phyloP scores from a whole-genome alignment of 2,888 invertebrate species.

The Cosmorhoe ocellata region DNA sequence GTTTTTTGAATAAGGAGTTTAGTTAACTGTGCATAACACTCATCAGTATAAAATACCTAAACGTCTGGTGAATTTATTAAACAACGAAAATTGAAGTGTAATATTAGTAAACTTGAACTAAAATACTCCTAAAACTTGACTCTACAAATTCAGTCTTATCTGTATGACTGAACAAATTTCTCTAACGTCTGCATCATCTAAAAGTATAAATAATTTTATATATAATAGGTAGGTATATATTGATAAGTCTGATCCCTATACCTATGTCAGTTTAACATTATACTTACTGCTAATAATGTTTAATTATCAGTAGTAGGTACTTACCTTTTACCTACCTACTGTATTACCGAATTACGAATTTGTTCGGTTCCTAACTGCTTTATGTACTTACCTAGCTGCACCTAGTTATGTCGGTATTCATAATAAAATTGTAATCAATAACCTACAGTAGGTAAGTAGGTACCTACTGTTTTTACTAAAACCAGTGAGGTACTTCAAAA shows the following conservation, averaged over 20 bases:
- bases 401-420: not conserved
- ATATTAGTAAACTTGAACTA: conserved; percentile 45
- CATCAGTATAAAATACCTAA: too few relatives aligned
- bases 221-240: too few relatives aligned
- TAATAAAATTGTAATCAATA: conserved; percentile 1
- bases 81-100: conserved; percentile 71
- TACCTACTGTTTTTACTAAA: not conserved
- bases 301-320: not conserved
- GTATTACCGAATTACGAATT: not conserved
- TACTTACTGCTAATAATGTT: not conserved
- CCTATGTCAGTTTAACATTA: conserved; percentile 10
- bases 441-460: not conserved
- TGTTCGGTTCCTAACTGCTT: conserved; percentile 1
- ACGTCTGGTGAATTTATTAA: conserved; percentile 56
- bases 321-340: too few relatives aligned
- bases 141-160: too few relatives aligned
- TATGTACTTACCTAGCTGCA: not conserved
- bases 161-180: conserved; percentile 4
- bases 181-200: conserved; percentile 27
- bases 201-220: too few relatives aligned
- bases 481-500: conserved; percentile 6
- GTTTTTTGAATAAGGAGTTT: too few relatives aligned
- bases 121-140: conserved; percentile 31
- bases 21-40: too few relatives aligned
- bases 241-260: conserved; percentile 22